A percentile compares a stretch with the other conserved stretches of the same genome.
Evolutionary conservation across 2,797 vertebrate species (phyloP).

Genomic region (Argya squamiceps): DNA sequence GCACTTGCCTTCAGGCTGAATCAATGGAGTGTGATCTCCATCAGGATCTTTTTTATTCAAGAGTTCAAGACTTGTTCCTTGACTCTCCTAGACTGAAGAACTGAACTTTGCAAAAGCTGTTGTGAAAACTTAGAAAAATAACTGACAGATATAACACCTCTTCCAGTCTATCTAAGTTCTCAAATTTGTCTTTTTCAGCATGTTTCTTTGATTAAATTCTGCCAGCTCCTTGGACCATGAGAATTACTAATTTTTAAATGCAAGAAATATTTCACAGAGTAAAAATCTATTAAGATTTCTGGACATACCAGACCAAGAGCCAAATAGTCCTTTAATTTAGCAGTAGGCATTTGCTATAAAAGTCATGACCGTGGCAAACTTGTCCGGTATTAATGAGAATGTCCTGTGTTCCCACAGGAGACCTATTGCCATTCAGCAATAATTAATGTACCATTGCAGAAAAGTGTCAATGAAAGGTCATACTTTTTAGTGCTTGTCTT

Average conservation of each 20-base stretch:
- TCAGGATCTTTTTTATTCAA: neutral
- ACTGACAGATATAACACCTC: neutral
- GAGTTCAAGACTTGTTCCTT: neutral
- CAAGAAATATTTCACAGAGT: neutral
- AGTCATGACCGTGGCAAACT: neutral
- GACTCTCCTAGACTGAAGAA: neutral
- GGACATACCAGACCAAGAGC: neutral
- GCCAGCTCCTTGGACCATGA: neutral
- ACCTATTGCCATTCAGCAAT: slow-evolving; percentile 1
- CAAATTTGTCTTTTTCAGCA: neutral
- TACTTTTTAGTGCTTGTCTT: neutral
- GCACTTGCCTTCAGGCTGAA: neutral
- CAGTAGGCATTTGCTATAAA: neutral
- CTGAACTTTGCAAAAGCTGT: neutral
- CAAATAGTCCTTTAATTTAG: neutral
- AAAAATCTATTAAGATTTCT: neutral
- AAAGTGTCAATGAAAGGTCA: slow-evolving; percentile 9
- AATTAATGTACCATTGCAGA: neutral
- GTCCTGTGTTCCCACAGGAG: neutral
- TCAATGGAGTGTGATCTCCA: neutral
- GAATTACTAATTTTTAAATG: neutral
- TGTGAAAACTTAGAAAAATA: neutral
- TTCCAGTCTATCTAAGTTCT: neutral
- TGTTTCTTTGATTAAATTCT: neutral
- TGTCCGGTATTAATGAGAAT: neutral